phyloP scores from a whole-genome alignment of 2,113 vertebrate species.

The Peucedramus taeniatus region DNA sequence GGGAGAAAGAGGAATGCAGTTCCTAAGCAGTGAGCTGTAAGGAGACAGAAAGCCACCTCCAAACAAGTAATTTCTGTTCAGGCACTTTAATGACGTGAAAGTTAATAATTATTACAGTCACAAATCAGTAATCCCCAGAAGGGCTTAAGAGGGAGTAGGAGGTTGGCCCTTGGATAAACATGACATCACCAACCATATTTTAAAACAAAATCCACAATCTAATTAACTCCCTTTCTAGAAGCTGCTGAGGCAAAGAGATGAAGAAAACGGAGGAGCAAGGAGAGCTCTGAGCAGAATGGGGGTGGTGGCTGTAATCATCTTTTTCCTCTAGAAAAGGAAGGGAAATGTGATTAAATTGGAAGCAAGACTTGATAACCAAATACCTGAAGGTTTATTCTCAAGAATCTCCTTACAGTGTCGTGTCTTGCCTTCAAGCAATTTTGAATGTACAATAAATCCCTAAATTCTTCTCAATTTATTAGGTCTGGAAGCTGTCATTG shows the following conservation, averaged over 20 bases:
- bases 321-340: background rate
- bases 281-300: background rate
- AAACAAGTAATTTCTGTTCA: background rate
- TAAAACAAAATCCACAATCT: background rate
- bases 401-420: background rate
- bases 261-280: background rate
- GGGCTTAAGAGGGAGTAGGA: background rate
- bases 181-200: background rate
- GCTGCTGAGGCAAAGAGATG: background rate
- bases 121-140: background rate
- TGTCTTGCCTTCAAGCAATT: constrained; percentile 1
- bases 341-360: constrained; percentile 27
- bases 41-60: background rate
- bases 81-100: background rate
- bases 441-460: background rate
- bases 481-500: background rate
- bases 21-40: background rate
- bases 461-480: constrained; percentile 13
- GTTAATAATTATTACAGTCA: background rate
- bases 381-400: constrained; percentile 20
- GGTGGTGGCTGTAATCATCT: background rate
- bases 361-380: background rate
- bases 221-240: constrained; percentile 19
- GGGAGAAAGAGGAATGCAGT: background rate
- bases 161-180: background rate